Evolutionary conservation across 2,888 invertebrate species (phyloP), one percentile per base, ranked within the genome.

Genomic region (Chalcis sispes): DNA sequence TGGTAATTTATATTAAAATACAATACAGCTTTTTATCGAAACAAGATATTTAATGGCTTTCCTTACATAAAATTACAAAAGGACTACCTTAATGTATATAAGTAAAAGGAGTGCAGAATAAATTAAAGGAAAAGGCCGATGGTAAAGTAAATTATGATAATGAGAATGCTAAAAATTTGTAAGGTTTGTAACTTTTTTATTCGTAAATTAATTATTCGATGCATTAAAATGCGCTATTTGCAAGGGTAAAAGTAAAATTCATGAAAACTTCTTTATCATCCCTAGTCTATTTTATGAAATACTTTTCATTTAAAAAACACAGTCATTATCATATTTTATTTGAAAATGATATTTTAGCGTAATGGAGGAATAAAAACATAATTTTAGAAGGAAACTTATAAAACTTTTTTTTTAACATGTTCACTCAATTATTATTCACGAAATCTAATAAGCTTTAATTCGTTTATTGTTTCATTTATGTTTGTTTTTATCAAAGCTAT

Each of bases 391-490:
- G 25, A 23, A 64, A 61, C 15, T 10, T 5, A 13, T 42, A 42
- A 42, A 61, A 13, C 13, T 2, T 20, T 13, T 8, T 27, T 46
- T 23, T 40, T 40, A 61, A 32, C 36, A 42, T 46, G 58, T 67
- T 52, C 65, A 75, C 72, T 76, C 76, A 76, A 76, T 76, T 67
- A 72, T 66, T 76, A 76, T 76, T 76, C 72, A 72, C 70, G 75
- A 75, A 64, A 56, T 32, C 25, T n/a, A n/a, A n/a, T n/a, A n/a
- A n/a, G n/a, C n/a, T n/a, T n/a, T n/a, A n/a, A n/a, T n/a, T n/a
- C n/a, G n/a, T n/a, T n/a, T n/a, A n/a, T n/a, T n/a, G n/a, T n/a
- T n/a, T n/a, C n/a, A n/a, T n/a, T n/a, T n/a, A n/a, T n/a, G n/a
- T n/a, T n/a, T n/a, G n/a, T n/a, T n/a, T n/a, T n/a, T n/a, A n/a